These are phyloP conservation scores for Sphyrna mokarran DNA, from an alignment of 2,113 vertebrate species.

Conservation along the genomic window DNA sequence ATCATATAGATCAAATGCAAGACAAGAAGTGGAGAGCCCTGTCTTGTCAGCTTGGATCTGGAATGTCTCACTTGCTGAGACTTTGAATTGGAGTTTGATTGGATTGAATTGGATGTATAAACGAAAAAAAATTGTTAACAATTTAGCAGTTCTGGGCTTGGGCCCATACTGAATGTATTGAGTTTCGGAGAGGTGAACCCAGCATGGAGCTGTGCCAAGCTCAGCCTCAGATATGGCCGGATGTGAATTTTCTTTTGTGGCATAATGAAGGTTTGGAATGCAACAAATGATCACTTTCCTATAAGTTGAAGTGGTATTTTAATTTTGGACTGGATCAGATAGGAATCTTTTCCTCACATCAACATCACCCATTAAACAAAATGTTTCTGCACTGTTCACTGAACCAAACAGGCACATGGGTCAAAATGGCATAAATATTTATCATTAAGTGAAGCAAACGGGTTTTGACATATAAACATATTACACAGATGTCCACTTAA, in stretches of 20 bases:
- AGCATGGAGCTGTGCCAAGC: background rate
- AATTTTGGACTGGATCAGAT: background rate
- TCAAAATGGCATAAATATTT: background rate
- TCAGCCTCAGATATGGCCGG: background rate
- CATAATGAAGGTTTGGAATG: background rate
- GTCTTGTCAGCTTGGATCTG: no score
- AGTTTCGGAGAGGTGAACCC: background rate
- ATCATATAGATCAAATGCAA: no score
- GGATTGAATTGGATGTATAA: no score
- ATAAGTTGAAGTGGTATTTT: background rate
- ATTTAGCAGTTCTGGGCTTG: background rate
- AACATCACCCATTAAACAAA: background rate
- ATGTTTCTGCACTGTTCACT: background rate
- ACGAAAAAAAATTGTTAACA: background rate
- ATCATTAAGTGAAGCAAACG: background rate
- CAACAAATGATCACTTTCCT: background rate
- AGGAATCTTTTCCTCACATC: background rate
- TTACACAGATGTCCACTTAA: background rate
- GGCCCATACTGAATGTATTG: background rate
- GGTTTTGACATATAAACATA: background rate
- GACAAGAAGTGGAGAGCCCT: no score
- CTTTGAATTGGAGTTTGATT: no score
- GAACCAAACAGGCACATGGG: background rate
- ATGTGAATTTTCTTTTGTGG: background rate
- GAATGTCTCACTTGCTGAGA: no score